A percentile compares a stretch with the other conserved stretches of the same genome.
Evolutionary conservation across 2,797 vertebrate species (phyloP).

Genomic region (Microchirus variegatus): DNA sequence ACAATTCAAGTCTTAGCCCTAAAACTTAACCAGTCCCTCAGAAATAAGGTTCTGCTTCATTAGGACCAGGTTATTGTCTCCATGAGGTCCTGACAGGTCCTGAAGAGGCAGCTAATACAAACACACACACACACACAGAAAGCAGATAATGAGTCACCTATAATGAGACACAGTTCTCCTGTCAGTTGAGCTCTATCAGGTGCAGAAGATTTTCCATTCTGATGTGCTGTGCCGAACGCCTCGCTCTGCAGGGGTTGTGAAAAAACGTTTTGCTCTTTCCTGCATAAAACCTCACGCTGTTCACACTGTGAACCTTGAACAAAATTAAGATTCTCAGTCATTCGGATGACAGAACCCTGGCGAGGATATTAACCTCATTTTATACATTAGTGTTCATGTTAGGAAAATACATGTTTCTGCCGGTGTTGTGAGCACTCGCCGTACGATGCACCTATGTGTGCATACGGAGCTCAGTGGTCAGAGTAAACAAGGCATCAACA

Average conservation of each 20-base stretch:
- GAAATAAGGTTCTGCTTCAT: no score
- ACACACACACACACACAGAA: conserved; percentile 1
- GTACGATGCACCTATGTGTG: no score
- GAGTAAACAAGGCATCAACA: no score
- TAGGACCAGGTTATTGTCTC: no score
- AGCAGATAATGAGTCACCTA: conserved; percentile 65
- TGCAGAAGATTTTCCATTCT: conserved; percentile 59
- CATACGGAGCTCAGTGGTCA: no score
- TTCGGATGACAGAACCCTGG: conserved; percentile 7
- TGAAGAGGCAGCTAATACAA: no score
- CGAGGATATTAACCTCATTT: neutral
- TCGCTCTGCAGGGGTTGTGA: conserved; percentile 39
- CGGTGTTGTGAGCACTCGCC: no score
- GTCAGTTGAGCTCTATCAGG: conserved; percentile 67
- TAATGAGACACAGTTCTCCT: conserved; percentile 63
- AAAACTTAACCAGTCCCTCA: no score
- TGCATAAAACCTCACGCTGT: conserved; percentile 37
- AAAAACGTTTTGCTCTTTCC: conserved; percentile 21
- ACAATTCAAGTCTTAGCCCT: neutral
- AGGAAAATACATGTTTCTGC: neutral
- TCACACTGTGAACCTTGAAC: conserved; percentile 38
- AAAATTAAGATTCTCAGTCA: conserved; percentile 33
- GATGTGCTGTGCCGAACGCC: conserved; percentile 37
- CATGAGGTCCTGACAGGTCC: no score
- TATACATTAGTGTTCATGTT: no score